Percentiles rank a stretch among this genome's conserved stretches.
These are phyloP conservation scores for Cyrtorhinus lividipennis DNA, from an alignment of 1,140 invertebrate species.

Conservation along the genomic window DNA sequence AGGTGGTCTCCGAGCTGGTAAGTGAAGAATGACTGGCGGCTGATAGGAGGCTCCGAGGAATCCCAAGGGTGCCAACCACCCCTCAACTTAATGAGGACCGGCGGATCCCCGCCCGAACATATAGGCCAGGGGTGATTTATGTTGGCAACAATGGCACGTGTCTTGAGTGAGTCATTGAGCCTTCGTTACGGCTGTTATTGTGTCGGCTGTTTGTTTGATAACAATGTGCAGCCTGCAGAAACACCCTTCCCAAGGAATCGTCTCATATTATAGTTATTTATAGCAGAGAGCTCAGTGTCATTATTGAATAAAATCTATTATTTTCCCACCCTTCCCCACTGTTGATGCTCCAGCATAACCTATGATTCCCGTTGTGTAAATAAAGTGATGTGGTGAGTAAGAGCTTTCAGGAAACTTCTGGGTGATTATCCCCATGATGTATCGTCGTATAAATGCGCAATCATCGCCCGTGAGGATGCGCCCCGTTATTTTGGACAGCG, in stretches of 20 bases:
- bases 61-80: neutral
- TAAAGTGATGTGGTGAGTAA: neutral
- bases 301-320: constrained; percentile 5
- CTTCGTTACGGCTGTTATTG: constrained; percentile 9
- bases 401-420: neutral
- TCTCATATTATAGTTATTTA: constrained; percentile 8
- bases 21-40: neutral
- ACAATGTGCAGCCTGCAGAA: constrained; percentile 2
- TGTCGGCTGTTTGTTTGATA: constrained; percentile 1
- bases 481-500: neutral
- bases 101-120: neutral
- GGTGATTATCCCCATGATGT: constrained; percentile 5
- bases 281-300: neutral
- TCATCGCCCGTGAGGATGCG: neutral
- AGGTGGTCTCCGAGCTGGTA: neutral
- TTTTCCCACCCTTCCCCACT: neutral
- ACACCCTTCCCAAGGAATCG: neutral
- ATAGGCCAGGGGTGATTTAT: constrained; percentile 1
- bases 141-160: constrained; percentile 9
- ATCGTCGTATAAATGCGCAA: constrained; percentile 1
- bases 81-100: constrained; percentile 1
- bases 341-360: neutral
- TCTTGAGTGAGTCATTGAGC: constrained; percentile 4
- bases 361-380: neutral
- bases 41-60: neutral